Conservation (phyloP, 2,797 vertebrate species). For the Hyperoplus lanceolatus region DNA sequence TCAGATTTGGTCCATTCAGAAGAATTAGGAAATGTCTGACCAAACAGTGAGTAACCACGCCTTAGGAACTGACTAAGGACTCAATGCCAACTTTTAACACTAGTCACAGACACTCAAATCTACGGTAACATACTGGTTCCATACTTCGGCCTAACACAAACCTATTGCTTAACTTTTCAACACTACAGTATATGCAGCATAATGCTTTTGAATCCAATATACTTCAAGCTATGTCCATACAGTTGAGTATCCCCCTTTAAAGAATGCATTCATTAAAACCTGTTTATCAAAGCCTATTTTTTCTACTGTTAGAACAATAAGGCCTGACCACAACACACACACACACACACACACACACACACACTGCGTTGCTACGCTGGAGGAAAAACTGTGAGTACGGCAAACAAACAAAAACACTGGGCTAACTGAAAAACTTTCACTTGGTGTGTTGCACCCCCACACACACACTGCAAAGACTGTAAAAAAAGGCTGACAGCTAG, state of each 20-base stretch:
- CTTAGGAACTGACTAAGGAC: background rate
- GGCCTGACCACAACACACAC: conserved; percentile 30
- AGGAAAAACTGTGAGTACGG: conserved; percentile 25
- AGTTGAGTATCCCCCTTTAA: background rate
- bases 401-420: conserved; percentile 63
- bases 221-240: background rate
- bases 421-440: conserved; percentile 45
- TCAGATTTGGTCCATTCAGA: background rate
- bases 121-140: background rate
- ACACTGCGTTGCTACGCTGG: conserved; percentile 70
- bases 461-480: conserved; percentile 48
- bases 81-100: too few species aligned
- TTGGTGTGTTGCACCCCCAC: conserved; percentile 44
- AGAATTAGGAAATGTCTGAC: background rate
- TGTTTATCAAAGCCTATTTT: conserved; percentile 37
- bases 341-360: too few species aligned
- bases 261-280: conserved; percentile 28
- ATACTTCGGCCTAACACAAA: accelerated
- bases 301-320: conserved; percentile 42
- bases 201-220: background rate
- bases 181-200: background rate
- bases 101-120: background rate
- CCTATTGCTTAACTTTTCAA: background rate
- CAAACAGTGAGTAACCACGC: background rate
- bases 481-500: conserved; percentile 63